Evolutionary conservation across 2,888 invertebrate species (phyloP).

Genomic region (Graphium colonna): DNA sequence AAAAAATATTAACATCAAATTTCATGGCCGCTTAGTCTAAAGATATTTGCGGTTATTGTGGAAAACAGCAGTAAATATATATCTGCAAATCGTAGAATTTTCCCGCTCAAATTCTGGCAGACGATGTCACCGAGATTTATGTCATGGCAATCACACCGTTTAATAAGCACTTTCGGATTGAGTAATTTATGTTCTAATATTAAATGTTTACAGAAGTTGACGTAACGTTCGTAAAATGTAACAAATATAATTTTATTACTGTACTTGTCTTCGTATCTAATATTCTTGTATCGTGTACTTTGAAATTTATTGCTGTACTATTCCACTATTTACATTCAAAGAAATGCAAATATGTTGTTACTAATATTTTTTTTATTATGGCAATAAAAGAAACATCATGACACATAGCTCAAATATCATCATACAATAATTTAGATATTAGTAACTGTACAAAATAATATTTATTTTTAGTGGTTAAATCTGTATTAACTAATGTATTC

Average conservation of each 20-base stretch:
- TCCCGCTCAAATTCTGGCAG: slow-evolving; percentile 10
- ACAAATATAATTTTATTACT: background rate
- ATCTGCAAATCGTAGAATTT: background rate
- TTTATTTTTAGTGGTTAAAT: too few relatives aligned
- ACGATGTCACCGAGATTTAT: slow-evolving; percentile 13
- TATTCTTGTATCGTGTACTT: too few relatives aligned
- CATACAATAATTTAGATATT: too few relatives aligned
- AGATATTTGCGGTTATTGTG: background rate
- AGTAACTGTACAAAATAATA: too few relatives aligned
- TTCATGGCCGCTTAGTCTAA: background rate
- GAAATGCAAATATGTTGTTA: too few relatives aligned
- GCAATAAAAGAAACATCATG: too few relatives aligned
- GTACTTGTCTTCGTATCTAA: background rate
- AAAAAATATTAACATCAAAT: too few relatives aligned
- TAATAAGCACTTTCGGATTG: slow-evolving; percentile 12
- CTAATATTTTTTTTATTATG: too few relatives aligned
- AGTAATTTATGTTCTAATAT: background rate
- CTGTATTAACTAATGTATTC: too few relatives aligned
- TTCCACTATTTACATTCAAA: too few relatives aligned
- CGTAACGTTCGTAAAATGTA: slow-evolving; percentile 2
- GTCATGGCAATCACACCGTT: slow-evolving; percentile 13
- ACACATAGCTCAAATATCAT: too few relatives aligned
- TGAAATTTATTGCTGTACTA: too few relatives aligned
- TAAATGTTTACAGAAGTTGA: background rate
- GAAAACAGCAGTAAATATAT: background rate